Evolutionary conservation across 2,888 invertebrate species (phyloP), one percentile per base, ranked within the genome.

Genomic region (Lasioglossum malachurum): DNA sequence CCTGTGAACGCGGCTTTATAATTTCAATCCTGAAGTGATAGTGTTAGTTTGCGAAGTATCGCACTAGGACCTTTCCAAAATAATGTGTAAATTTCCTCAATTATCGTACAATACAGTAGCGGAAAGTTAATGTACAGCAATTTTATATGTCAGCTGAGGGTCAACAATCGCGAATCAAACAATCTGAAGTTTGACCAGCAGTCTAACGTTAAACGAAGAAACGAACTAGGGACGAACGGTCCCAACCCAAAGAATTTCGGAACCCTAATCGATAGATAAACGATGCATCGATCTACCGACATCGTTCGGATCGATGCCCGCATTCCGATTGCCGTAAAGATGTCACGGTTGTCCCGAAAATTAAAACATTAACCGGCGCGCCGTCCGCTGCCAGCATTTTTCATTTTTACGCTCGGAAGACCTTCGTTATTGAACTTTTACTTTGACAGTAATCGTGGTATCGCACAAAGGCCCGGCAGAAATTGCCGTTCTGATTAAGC

Each of bases 351-450:
- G 3, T 53, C 53, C 23, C 53, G n/a, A 53, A 53, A 53, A 53
- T 53, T 8, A n/a, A 53, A 53, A 53, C 53, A 53, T 53, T n/a
- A 60, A 60, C n/a, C 27, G 35, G 7, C 14, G 60, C n/a, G 8
- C 23, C 41, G 53, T 3, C n/a, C 8, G 53, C 4, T 5, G n/a
- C 57, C 69, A 44, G 46, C 27, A 53, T n/a, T n/a, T 73, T 73
- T 67, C 77, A 73, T 76, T 31, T 73, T 84, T 73, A 38, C 31
- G 38, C 35, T 19, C 64, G 41, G 71, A 16, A 75, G 64, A 49
- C 35, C 46, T 46, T 72, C 72, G 35, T 76, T 76, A 64, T 46
- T 35, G 19, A 19, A 73, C 46, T 73, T 76, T 81, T 83, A 80
- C 72, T 35, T 82, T 75, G 71, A 82, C 74, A 77, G 44, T 67